Conservation (phyloP, 2,888 invertebrate species). For the Litoditis marina region DNA sequence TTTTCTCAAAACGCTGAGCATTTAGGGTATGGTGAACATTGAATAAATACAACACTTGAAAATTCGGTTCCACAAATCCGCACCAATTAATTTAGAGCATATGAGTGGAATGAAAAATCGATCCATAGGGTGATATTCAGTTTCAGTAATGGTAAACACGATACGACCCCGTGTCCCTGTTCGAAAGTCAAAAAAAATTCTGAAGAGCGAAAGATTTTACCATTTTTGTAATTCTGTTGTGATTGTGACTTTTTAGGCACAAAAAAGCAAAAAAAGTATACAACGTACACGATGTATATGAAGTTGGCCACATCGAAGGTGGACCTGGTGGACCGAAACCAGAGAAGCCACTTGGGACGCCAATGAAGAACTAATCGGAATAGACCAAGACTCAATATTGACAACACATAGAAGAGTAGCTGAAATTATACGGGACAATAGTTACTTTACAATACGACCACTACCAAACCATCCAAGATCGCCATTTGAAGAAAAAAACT, state of each 20-base stretch:
- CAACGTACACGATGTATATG: constrained; percentile 50
- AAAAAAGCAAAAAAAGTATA: neutral
- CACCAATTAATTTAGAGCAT: too few relatives aligned
- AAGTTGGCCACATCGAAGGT: constrained; percentile 47
- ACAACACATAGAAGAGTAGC: constrained; percentile 32
- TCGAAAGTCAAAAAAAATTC: neutral
- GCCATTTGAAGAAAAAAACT: neutral
- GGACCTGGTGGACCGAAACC: constrained; percentile 37
- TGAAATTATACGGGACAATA: constrained; percentile 19
- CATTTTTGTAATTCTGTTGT: too few relatives aligned
- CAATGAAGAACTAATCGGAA: constrained; percentile 59
- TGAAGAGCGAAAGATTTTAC: too few relatives aligned
- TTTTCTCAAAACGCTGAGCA: too few relatives aligned
- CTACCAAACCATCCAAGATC: too few relatives aligned
- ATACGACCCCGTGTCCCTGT: neutral
- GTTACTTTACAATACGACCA: too few relatives aligned
- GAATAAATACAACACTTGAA: too few relatives aligned
- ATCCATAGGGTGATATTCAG: neutral
- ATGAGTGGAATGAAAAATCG: too few relatives aligned
- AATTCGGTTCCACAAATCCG: too few relatives aligned
- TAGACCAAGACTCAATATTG: constrained; percentile 49
- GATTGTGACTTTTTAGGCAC: too few relatives aligned
- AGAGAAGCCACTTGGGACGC: constrained; percentile 40
- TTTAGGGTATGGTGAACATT: too few relatives aligned
- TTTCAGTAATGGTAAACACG: neutral